Base-by-base conservation (phyloP, 2,888 invertebrate genomes). In the Petrolisthes manimaculis region DNA sequence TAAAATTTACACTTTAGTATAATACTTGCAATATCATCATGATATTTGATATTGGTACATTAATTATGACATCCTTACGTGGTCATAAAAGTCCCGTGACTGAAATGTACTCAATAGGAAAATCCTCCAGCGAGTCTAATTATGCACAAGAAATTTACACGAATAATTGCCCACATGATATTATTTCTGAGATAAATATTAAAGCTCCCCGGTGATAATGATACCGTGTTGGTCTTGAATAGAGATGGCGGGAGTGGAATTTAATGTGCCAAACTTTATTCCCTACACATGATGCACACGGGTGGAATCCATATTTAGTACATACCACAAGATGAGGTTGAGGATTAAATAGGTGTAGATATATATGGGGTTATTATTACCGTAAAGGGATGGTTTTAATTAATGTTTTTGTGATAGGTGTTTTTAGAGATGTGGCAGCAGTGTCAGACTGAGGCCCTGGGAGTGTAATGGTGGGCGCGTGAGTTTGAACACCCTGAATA, bases 401-500 rank as follows among this genome's bases (percentile, higher is more conserved):
- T 24, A 51, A 4, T 24, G 3, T 9, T 8, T 37, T 8, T 53
- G 4, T 14, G 3, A 8, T n/a, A 21, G 6, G 53, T 71, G 74
- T 74, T 74, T 9, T 71, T 18, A 67, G 37, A 69, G 12, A 84
- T 21, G 37, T 85, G 88, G 88, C 82, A 88, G 3, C 82, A n/a
- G n/a, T 18, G 88, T 37, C 37, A n/a, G 21, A 51, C 8, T 37
- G 71, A n/a, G 54, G 69, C 81, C 80, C 53, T 81, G 81, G 86
- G 88, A 79, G 83, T 80, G 90, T 88, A 88, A 89, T 88, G 89
- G 89, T 88, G 89, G 89, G 88, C 89, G 89, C 89, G 88, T 83
- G 88, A 89, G 89, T 90, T 90, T 89, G 86, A 90, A 90, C 87
- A 75, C 83, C 71, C 84, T 85, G 85, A 86, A 85, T 85, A 90